Evolutionary conservation across 2,113 vertebrate species (phyloP).

Genomic region (Pseudorhombus dupliciocellatus): DNA sequence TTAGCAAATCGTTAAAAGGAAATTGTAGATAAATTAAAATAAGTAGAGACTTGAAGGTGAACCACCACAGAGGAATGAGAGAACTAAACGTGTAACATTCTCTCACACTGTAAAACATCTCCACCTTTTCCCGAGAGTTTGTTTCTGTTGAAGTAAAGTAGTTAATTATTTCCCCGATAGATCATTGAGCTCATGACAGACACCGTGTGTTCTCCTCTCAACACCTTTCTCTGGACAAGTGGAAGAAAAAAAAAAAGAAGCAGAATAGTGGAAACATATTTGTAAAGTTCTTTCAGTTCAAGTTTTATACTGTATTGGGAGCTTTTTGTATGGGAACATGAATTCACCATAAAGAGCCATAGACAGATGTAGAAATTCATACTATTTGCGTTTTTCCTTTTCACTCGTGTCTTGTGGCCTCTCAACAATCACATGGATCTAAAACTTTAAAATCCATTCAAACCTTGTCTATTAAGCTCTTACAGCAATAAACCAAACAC

Average conservation of each 20-base stretch:
- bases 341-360: slow-evolving; percentile 10
- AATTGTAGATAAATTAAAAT: slow-evolving; percentile 19
- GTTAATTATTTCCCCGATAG: slow-evolving; percentile 9
- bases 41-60: neutral
- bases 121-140: slow-evolving; percentile 4
- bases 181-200: neutral
- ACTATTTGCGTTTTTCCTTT: slow-evolving; percentile 41
- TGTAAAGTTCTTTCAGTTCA: slow-evolving; percentile 45
- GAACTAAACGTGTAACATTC: slow-evolving; percentile 9
- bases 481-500: slow-evolving; percentile 29
- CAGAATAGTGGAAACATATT: slow-evolving; percentile 34
- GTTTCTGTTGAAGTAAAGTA: slow-evolving; percentile 12
- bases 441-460: slow-evolving; percentile 32
- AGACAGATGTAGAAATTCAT: slow-evolving; percentile 4
- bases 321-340: slow-evolving; percentile 53
- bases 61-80: neutral
- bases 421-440: slow-evolving; percentile 7
- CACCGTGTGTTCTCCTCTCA: slow-evolving; percentile 2
- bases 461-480: slow-evolving; percentile 5
- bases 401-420: slow-evolving; percentile 40
- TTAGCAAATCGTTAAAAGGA: slow-evolving; percentile 34
- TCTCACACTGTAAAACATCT: slow-evolving; percentile 25
- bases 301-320: slow-evolving; percentile 47
- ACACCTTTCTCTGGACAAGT: slow-evolving; percentile 20
- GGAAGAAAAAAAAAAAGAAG: slow-evolving; percentile 51